Evolutionary conservation across 2,113 vertebrate genomes (phyloP).

Genomic region (Vicugna pacos): DNA sequence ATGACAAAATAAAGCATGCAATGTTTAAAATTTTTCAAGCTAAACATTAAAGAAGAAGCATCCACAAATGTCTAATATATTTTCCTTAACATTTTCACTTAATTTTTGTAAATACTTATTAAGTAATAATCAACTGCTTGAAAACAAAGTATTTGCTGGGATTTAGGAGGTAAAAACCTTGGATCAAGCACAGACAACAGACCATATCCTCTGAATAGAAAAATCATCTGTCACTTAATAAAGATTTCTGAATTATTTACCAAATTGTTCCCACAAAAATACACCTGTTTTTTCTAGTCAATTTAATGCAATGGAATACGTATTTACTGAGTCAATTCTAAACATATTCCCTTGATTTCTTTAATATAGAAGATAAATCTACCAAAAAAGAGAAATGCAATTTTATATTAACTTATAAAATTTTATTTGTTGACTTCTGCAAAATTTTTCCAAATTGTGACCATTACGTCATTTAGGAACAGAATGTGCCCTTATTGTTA

Average conservation of each 20-base stretch:
- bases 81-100: not conserved
- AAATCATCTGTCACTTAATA: not conserved
- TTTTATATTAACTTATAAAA: not conserved
- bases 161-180: not conserved
- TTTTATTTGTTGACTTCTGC: not conserved
- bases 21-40: not conserved
- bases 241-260: not conserved
- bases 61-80: not conserved
- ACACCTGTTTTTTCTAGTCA: not conserved
- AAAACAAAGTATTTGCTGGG: not conserved
- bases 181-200: not conserved
- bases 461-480: not conserved
- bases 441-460: not conserved
- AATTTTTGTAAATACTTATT: not conserved
- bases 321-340: not conserved
- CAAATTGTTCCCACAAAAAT: not conserved
- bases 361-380: not conserved
- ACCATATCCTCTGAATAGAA: not conserved
- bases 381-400: not conserved
- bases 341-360: not conserved
- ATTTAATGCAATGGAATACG: not conserved
- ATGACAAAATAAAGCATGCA: not conserved
- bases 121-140: not conserved
- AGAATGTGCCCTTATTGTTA: not conserved
- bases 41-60: not conserved